Evolutionary conservation across 2,113 vertebrate genomes (phyloP).

Genomic region (Procavia capensis): DNA sequence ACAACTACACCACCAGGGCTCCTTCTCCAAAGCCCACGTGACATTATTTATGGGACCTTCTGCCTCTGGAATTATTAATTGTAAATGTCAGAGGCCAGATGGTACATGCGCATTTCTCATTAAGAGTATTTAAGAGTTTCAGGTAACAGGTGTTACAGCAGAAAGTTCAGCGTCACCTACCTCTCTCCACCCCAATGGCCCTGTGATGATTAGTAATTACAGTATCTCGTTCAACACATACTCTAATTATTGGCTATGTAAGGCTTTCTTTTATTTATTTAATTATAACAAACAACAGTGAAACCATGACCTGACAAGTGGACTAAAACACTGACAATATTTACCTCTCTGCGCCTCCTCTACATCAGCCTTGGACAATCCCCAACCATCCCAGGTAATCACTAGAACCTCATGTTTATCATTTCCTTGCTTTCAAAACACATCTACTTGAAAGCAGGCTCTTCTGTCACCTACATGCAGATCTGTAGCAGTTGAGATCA

Average conservation of each 20-base stretch:
- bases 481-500: slow-evolving; percentile 60
- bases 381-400: neutral
- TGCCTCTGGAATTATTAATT: slow-evolving; percentile 37
- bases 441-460: neutral
- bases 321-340: slow-evolving; percentile 11
- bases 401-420: slow-evolving; percentile 21
- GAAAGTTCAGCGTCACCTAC: slow-evolving; percentile 30
- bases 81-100: slow-evolving; percentile 26
- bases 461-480: slow-evolving; percentile 16
- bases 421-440: slow-evolving; percentile 1
- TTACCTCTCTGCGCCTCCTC: slow-evolving; percentile 33
- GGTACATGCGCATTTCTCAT: neutral
- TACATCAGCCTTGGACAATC: neutral
- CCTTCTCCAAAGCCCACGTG: slow-evolving; percentile 4
- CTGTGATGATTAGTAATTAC: neutral
- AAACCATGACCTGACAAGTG: slow-evolving; percentile 20
- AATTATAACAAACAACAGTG: slow-evolving; percentile 37
- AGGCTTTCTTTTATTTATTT: slow-evolving; percentile 55
- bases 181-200: neutral
- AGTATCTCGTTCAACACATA: neutral
- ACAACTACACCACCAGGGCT: neutral
- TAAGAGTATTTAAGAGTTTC: neutral
- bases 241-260: neutral
- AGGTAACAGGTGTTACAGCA: slow-evolving; percentile 11
- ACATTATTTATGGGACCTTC: neutral